Conservation (phyloP, 2,113 vertebrate genomes). For the Eubucco bourcierii region DNA sequence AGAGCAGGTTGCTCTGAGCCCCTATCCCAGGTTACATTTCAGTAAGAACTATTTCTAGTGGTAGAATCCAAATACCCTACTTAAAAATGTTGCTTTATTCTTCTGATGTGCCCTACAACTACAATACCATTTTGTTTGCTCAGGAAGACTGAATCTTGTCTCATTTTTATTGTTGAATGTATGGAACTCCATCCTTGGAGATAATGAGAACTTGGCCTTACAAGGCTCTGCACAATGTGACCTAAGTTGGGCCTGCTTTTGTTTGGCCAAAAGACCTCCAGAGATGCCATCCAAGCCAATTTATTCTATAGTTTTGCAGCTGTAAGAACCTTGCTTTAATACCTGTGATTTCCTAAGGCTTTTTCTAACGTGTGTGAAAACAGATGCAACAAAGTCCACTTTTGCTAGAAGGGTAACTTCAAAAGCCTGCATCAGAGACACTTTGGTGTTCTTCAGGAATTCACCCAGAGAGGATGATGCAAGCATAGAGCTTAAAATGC, state of each 20-base stretch:
- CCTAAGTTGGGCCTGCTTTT: not conserved
- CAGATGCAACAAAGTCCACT: not conserved
- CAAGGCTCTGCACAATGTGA: not conserved
- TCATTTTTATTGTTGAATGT: not conserved
- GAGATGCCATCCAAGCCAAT: not conserved
- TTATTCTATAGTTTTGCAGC: not conserved
- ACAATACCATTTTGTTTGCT: not conserved
- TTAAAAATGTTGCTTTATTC: not conserved
- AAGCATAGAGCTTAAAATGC: not conserved
- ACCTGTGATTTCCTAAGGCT: not conserved
- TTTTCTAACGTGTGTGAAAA: not conserved
- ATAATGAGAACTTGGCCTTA: not conserved
- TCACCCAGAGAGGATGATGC: not conserved
- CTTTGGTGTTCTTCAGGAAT: not conserved
- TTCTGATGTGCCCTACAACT: not conserved
- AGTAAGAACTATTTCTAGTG: not conserved
- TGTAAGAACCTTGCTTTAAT: not conserved
- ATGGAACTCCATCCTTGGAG: not conserved
- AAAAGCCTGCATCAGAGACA: not conserved
- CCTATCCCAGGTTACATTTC: not conserved
- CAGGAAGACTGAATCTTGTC: not conserved
- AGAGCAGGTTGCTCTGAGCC: too few relatives aligned
- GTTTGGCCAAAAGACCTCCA: not conserved
- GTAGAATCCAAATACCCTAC: not conserved
- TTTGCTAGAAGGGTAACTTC: not conserved